Evolutionary conservation across 2,888 invertebrate genomes (phyloP).

Genomic region (Druceiella hillmani): DNA sequence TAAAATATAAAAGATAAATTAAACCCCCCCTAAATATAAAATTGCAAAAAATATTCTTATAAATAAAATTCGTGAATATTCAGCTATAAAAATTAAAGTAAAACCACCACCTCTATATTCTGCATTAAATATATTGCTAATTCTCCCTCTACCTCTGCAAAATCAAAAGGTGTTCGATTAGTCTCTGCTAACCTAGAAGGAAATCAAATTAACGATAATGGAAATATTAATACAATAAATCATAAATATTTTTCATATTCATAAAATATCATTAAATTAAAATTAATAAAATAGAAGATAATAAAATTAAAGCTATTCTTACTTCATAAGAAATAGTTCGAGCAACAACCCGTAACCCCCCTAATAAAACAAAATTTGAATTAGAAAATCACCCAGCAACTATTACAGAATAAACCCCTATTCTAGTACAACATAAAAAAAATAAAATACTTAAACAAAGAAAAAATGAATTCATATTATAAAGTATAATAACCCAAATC

Average conservation of each 20-base stretch:
- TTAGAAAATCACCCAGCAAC: constrained; percentile 65
- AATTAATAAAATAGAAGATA: constrained; percentile 52
- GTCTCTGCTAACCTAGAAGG: constrained; percentile 61
- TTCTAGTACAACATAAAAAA: constrained; percentile 59
- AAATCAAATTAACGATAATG: constrained; percentile 52
- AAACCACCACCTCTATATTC: constrained; percentile 68
- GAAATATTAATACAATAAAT: constrained; percentile 51
- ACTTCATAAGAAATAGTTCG: constrained; percentile 77
- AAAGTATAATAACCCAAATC: constrained; percentile 55
- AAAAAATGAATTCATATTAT: constrained; percentile 47
- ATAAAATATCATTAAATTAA: constrained; percentile 48
- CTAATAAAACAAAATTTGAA: constrained; percentile 67
- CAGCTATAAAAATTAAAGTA: constrained; percentile 68
- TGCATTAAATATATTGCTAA: constrained; percentile 73
- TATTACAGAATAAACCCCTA: constrained; percentile 60
- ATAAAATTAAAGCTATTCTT: constrained; percentile 59
- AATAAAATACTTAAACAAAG: constrained; percentile 58
- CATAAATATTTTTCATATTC: constrained; percentile 48
- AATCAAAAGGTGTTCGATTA: constrained; percentile 74
- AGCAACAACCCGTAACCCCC: constrained; percentile 60
- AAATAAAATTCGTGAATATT: constrained; percentile 65
- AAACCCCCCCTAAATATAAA: constrained; percentile 54
- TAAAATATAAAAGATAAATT: constrained; percentile 44
- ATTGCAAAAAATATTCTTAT: constrained; percentile 56
- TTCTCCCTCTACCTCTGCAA: constrained; percentile 73